Evolutionary conservation across 2,888 invertebrate species (phyloP).

Genomic region (Scrobipalpa atriplicella): DNA sequence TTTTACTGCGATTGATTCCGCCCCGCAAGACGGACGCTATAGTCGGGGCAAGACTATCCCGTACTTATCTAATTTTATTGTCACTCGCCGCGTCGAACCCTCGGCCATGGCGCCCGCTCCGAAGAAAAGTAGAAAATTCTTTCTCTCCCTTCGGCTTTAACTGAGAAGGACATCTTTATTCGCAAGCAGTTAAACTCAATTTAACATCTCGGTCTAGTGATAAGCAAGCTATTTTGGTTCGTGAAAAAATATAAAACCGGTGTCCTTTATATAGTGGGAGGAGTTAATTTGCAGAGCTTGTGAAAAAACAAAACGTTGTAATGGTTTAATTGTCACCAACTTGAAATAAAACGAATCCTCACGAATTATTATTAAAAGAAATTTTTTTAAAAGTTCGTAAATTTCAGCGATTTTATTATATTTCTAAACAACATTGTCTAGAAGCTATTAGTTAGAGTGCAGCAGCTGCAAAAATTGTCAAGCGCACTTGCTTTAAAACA

Average conservation of each 20-base stretch:
- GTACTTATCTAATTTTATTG: conserved; percentile 83
- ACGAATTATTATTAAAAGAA: not conserved
- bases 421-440: conserved; percentile 20
- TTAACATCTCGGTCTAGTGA: conserved; percentile 64
- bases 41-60: conserved; percentile 68
- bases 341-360: not conserved
- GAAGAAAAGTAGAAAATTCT: conserved; percentile 47
- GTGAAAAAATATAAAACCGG: conserved; percentile 50
- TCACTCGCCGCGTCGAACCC: conserved; percentile 64
- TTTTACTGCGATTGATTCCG: conserved; percentile 80
- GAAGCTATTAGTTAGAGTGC: conserved; percentile 23
- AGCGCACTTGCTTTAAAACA: conserved; percentile 25
- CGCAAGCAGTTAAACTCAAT: conserved; percentile 74
- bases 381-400: not conserved
- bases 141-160: conserved; percentile 45
- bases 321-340: not conserved
- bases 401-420: conserved; percentile 10
- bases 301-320: conserved; percentile 7
- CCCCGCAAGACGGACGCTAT: conserved; percentile 67
- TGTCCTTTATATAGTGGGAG: conserved; percentile 47
- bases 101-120: conserved; percentile 42
- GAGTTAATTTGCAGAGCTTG: conserved; percentile 34
- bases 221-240: conserved; percentile 57
- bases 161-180: conserved; percentile 75
- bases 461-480: conserved; percentile 26